These are phyloP conservation scores for Cataglyphis altisquamis DNA, from an alignment of 2,888 invertebrate genomes.

Conservation along the genomic window DNA sequence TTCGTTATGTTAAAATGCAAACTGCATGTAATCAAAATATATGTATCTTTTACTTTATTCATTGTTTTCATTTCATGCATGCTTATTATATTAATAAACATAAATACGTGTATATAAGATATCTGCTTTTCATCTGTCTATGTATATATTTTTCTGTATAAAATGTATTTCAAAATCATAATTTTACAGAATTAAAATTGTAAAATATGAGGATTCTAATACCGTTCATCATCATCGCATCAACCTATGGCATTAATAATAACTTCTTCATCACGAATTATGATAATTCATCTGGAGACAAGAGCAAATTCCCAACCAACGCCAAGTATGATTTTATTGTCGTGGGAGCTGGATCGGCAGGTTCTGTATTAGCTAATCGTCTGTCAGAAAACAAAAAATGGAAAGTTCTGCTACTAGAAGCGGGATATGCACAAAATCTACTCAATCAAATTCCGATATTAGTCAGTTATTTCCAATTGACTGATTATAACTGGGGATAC, in stretches of 20 bases:
- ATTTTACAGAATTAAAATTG: constrained; percentile 11
- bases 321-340: constrained; percentile 89
- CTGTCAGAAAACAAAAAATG: constrained; percentile 89
- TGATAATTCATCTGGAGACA: constrained; percentile 66
- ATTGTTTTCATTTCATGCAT: too few species aligned
- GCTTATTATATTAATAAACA: too few species aligned
- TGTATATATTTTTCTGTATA: too few species aligned
- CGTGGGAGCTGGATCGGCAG: constrained; percentile 91
- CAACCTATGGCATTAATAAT: not conserved
- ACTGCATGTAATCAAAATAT: too few species aligned
- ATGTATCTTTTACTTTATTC: too few species aligned
- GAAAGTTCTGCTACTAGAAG: constrained; percentile 90
- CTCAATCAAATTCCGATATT: constrained; percentile 88
- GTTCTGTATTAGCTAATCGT: constrained; percentile 91
- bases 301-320: constrained; percentile 74
- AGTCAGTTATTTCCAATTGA: constrained; percentile 88
- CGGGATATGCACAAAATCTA: constrained; percentile 87
- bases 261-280: constrained; percentile 75
- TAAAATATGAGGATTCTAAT: constrained; percentile 22
- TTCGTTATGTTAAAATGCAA: too few species aligned
- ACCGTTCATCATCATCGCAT: not conserved
- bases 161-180: not conserved
- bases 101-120: too few species aligned
- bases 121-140: too few species aligned
- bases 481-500: constrained; percentile 91